Percentiles rank a stretch among this genome's conserved stretches.
Evolutionary conservation across 2,113 vertebrate genomes (phyloP).

Genomic region (Melierax canorus): DNA sequence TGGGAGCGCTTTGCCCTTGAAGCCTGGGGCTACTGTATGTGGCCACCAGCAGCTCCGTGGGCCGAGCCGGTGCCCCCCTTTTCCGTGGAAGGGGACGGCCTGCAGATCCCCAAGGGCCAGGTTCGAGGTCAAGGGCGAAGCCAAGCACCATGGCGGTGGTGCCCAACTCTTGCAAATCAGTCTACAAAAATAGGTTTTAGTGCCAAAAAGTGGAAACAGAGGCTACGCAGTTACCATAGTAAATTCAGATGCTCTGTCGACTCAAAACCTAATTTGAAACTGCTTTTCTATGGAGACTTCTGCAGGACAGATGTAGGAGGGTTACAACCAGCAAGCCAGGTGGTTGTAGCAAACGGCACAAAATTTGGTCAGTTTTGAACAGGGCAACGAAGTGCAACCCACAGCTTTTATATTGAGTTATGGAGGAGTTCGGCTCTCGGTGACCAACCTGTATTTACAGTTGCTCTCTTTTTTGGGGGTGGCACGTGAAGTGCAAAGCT

Average conservation of each 20-base stretch:
- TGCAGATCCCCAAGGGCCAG: neutral
- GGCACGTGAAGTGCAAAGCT: neutral
- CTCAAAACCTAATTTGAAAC: neutral
- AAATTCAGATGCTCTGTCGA: neutral
- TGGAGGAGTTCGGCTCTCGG: neutral
- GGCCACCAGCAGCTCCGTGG: neutral
- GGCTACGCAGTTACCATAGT: fast-evolving
- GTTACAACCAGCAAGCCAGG: neutral
- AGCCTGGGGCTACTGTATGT: fast-evolving
- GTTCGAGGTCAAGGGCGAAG: neutral
- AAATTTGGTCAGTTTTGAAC: neutral
- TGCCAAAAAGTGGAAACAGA: neutral
- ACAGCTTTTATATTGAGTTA: neutral
- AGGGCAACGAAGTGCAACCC: neutral
- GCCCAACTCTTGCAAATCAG: neutral
- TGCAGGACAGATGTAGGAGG: neutral
- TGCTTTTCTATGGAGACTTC: neutral
- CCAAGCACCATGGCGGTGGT: fast-evolving
- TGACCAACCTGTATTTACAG: neutral
- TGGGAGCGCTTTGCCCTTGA: fast-evolving
- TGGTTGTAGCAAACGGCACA: neutral
- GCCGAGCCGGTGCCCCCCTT: fast-evolving
- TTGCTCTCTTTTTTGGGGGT: neutral
- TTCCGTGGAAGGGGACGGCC: neutral
- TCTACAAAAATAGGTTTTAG: neutral